Conservation (phyloP, 2,888 invertebrate genomes). For the Machimus atricapillus region DNA sequence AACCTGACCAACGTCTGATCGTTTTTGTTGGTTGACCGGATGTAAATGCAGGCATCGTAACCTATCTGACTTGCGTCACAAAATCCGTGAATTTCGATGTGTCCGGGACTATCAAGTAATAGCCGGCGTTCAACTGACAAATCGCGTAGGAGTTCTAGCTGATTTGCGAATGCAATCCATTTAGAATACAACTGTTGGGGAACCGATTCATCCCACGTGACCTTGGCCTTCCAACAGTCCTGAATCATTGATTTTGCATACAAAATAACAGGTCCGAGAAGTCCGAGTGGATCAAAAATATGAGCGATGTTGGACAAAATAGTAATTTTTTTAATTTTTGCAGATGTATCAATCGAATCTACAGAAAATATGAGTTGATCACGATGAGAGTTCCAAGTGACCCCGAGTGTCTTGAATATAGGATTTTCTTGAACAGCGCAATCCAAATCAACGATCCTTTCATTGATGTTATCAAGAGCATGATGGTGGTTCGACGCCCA, state of each 20-base stretch:
- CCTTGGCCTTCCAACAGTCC: neutral
- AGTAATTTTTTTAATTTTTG: neutral
- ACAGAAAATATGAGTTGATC: neutral
- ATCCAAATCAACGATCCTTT: neutral
- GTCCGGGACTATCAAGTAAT: neutral
- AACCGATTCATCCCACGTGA: neutral
- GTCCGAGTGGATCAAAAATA: neutral
- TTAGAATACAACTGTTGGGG: neutral
- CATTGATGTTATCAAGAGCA: neutral
- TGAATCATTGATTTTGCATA: neutral
- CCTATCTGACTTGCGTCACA: too few species aligned
- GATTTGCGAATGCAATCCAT: neutral
- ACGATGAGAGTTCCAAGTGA: neutral
- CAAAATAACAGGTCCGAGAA: too few species aligned
- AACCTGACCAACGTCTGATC: too few species aligned
- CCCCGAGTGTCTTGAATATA: neutral
- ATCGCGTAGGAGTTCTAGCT: neutral
- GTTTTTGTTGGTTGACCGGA: too few species aligned
- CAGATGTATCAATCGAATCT: neutral
- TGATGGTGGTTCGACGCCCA: neutral
- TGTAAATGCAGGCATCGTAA: too few species aligned
- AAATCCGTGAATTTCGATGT: neutral
- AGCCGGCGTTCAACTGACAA: neutral
- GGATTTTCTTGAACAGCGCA: neutral
- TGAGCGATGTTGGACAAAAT: neutral